Evolutionary conservation across 2,113 vertebrate species (phyloP), one percentile per base, ranked within the genome.

Genomic region (Varanus komodoensis): DNA sequence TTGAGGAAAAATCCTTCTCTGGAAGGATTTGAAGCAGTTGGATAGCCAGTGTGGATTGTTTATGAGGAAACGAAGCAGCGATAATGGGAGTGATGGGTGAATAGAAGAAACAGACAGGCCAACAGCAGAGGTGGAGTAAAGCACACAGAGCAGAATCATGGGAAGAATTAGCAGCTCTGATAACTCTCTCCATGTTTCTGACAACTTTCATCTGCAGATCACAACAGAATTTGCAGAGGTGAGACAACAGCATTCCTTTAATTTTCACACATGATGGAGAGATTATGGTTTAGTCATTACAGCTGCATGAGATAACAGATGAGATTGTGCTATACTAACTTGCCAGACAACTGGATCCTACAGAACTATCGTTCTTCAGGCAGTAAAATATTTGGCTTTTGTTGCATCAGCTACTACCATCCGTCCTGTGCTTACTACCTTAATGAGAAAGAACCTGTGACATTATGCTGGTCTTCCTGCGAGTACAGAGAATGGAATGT

Each of bases 21-120:
- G 73, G 74, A 54, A 69, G 74, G 61, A 21, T 68, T 79, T 54
- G 69, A 77, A 68, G 69, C 84, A 29, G 8, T 27, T 77, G 86
- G 71, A 8, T 54, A 83, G 71, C 32, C 27, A 77, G 32, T 69
- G 25, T 44, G 67, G 8, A 32, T 74, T 88, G 64, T 57, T 84
- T 79, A 88, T n/a, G 57, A 44, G 71, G 17, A 68, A 87, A 77
- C 25, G 3, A 75, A 77, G 61, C 48, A 83, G 67, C 29, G 34
- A 77, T 84, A 84, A 84, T 84, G 15, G 44, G 32, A 77, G 38
- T 54, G 81, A n/a, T 71, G 61, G 78, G 84, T 84, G 71, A 77
- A 89, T 64, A 25, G 57, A 78, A 71, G 61, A 68, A 80, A 77
- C 1, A 89, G 73, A 79, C 8, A 54, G 54, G 21, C 1, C 50